Evolutionary conservation across 1,140 invertebrate genomes (phyloP).

Genomic region (Diorhabda carinulata): DNA sequence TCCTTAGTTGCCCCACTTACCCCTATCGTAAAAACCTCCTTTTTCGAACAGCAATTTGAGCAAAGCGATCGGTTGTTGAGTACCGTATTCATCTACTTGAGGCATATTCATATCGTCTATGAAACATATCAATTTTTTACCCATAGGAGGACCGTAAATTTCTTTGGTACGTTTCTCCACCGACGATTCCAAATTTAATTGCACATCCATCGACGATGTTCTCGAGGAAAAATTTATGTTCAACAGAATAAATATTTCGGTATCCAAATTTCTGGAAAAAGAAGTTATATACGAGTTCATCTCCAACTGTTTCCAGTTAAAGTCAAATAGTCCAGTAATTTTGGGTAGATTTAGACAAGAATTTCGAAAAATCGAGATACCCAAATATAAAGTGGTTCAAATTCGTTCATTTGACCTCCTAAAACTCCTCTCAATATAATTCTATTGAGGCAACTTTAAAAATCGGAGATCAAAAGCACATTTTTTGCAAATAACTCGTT

Average conservation of each 20-base stretch:
- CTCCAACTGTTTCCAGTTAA: too few species aligned
- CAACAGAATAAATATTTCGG: conserved; percentile 64
- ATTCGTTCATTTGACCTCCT: too few species aligned
- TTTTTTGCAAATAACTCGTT: too few species aligned
- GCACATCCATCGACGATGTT: conserved; percentile 84
- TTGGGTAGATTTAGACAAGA: too few species aligned
- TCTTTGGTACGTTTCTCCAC: conserved; percentile 88
- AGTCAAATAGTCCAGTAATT: too few species aligned
- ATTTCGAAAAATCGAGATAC: too few species aligned
- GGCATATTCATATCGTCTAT: conserved; percentile 96
- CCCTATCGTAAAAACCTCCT: conserved; percentile 81
- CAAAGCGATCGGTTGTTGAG: conserved; percentile 87
- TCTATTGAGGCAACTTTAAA: too few species aligned
- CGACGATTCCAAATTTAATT: conserved; percentile 77
- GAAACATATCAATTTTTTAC: conserved; percentile 82
- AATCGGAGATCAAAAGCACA: too few species aligned
- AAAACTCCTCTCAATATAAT: too few species aligned
- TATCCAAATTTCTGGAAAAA: conserved; percentile 54
- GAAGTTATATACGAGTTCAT: too few species aligned
- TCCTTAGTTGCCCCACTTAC: conserved; percentile 30
- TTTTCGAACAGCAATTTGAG: conserved; percentile 82
- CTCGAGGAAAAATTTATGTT: conserved; percentile 88
- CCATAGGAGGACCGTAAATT: conserved; percentile 79
- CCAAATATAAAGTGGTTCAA: too few species aligned
- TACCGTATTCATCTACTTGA: conserved; percentile 79